Evolutionary conservation across 2,888 invertebrate genomes (phyloP), one percentile per base, ranked within the genome.

Genomic region (Amblyteles armatorius): DNA sequence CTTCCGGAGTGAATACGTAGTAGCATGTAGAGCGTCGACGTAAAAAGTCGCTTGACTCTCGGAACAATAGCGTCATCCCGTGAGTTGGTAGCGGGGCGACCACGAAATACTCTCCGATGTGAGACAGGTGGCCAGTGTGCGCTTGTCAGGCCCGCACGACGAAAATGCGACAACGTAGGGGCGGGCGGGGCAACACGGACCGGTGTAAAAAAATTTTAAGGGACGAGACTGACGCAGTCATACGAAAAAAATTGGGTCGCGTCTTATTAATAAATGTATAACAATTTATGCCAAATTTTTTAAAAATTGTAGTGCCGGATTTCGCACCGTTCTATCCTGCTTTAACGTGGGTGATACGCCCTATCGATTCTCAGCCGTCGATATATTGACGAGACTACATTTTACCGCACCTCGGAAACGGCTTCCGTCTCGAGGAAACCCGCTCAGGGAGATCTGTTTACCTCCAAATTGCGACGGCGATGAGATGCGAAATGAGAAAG

Each of bases 1-100:
- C 40, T 40, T 36, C 50, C 55, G 33, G 36, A 55, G 68, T 36
- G 77, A 67, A 77, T 36, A 22, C 22, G 22, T 7, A n/a, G 36
- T 52, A 26, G 40, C 68, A 3, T 78, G 40, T 50, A 63, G 40
- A 26, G 11, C 29, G 72, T 77, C 55, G 82, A 78, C 55, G 68
- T 78, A 55, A 78, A 72, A 78, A 78, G 67, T 52, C 71, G 78
- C 52, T 55, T 44, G 52, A 63, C 50, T 19, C 48, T 57, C 67
- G 67, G 78, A 73, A 79, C 83, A 83, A 83, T 79, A 60, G 79
- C 60, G 52, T 74, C 74, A 79, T 79, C 74, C 69, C 69, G 79
- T 55, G 78, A 65, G 55, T 60, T 22, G 63, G 50, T 55, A 29
- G 48, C 16, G 29, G 63, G 9, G 55, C 50, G 71, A 79, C 63